phyloP scores from a whole-genome alignment of 2,113 vertebrate species.

The Laterallus jamaicensis region DNA sequence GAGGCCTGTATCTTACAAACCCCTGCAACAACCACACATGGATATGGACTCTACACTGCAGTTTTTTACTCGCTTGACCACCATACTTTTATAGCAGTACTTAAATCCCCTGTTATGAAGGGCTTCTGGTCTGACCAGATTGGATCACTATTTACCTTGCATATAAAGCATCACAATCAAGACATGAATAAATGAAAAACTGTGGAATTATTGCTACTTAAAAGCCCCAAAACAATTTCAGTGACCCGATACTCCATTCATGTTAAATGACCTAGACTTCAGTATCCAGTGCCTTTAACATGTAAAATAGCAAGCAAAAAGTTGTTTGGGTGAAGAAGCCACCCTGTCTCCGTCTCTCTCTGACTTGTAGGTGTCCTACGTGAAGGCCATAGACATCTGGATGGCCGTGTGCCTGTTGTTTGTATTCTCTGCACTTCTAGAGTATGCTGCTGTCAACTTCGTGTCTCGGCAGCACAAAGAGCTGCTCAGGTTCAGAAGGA shows the following conservation, averaged over 20 bases:
- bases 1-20: background rate
- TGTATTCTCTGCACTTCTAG: slow-evolving; percentile 96
- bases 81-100: background rate
- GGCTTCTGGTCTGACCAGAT: background rate
- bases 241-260: background rate
- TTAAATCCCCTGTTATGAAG: background rate
- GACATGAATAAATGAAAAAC: background rate
- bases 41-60: background rate
- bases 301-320: background rate
- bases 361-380: slow-evolving; percentile 90
- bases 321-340: background rate
- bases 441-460: slow-evolving; percentile 97
- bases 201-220: background rate
- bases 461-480: slow-evolving; percentile 99
- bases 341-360: background rate
- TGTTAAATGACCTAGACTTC: background rate
- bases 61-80: background rate
- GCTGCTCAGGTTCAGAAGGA: slow-evolving; percentile 95
- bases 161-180: background rate
- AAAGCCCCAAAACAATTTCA: background rate
- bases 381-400: slow-evolving; percentile 99
- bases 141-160: background rate
- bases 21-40: background rate
- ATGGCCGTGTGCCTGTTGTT: slow-evolving; percentile 98
- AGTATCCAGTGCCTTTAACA: background rate